Evolutionary conservation across 2,888 invertebrate species (phyloP), one percentile per base, ranked within the genome.

Genomic region (Tachystola acroxantha): DNA sequence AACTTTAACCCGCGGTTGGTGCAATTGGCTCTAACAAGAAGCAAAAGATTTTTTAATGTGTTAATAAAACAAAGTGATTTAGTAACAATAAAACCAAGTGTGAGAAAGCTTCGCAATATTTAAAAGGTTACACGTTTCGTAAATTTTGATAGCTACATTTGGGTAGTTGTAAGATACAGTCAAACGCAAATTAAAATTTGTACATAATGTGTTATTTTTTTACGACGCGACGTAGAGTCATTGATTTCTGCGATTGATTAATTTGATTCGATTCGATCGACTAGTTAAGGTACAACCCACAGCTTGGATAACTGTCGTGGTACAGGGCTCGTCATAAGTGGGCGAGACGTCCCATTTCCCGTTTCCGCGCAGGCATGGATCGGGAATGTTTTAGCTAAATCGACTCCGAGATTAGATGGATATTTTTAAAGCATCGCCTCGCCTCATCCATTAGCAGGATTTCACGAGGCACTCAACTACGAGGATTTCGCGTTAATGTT

Each of bases 381-480:
- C 64, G 61, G 61, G 68, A 72, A 70, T 75, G 72, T 73, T 76
- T 75, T 70, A 73, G 70, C 67, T 72, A 69, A 71, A 75, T 75
- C 71, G 75, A 70, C 71, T 71, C 64, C 52, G 56, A 64, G 71
- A 74, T 78, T 73, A 74, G 68, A 71, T 64, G 72, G 73, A 75
- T 78, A 77, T 78, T 77, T 76, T 79, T 75, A 76, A 77, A 71
- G 64, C 72, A 68, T 63, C 62, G 63, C 70, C 67, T 67, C 73
- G 75, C 67, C 64, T 72, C 62, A 67, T 77, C 79, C 79, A 79
- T 80, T 79, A 79, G 75, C 67, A 60, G 64, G 63, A 70, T 76
- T 73, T 75, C 68, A 69, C 64, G 71, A 74, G 67, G 62, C 62
- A 49, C 59, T 63, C 50, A 42, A 60, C 53, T 62, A 59, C 57